Evolutionary conservation across 1,140 invertebrate genomes (phyloP), one percentile per base, ranked within the genome.

Genomic region (Chrysoperla carnea): DNA sequence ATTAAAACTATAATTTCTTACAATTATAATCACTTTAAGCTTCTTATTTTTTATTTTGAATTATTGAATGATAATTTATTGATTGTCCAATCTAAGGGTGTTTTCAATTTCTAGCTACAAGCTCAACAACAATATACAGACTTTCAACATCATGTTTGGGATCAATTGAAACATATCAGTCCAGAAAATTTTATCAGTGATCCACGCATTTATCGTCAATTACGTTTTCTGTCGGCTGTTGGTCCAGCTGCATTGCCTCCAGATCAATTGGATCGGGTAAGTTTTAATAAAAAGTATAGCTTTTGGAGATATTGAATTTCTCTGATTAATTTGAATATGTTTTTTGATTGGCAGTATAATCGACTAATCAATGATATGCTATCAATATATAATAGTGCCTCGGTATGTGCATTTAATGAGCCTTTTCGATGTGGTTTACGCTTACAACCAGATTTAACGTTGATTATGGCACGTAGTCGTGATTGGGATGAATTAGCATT

Each of bases 311-410:
- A 41, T 37, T n/a, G n/a, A n/a, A n/a, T n/a, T n/a, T 27, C 6
- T 12, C 39, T 39, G 11, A 39, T 23, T 43, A 39, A 9, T 13
- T 37, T n/a, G 31, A 11, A 31, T 23, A 36, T 5, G 6, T 39
- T 5, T 4, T 39, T 33, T 33, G 50, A 44, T 43, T 69, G 69
- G 2, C 63, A 90, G 85, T 87, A 88, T 58, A 87, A 87, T 60
- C 70, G 81, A 12, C 60, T 89, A 12, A 77, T 85, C 44, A 85
- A 88, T 53, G 80, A 88, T 49, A 91, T 93, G 87, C 63, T 89
- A 31, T 76, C 80, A 2, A 77, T 89, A 11, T 92, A 88, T 63
- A 87, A 88, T 52, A 76, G 72, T n/a, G 85, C 85, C 1, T 80
- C 78, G 35, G 78, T 89, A 39, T 90, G 86, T 55, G 81, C 77